These are phyloP conservation scores for Loriculus beryllinus DNA, from an alignment of 2,797 vertebrate species.

Conservation along the genomic window DNA sequence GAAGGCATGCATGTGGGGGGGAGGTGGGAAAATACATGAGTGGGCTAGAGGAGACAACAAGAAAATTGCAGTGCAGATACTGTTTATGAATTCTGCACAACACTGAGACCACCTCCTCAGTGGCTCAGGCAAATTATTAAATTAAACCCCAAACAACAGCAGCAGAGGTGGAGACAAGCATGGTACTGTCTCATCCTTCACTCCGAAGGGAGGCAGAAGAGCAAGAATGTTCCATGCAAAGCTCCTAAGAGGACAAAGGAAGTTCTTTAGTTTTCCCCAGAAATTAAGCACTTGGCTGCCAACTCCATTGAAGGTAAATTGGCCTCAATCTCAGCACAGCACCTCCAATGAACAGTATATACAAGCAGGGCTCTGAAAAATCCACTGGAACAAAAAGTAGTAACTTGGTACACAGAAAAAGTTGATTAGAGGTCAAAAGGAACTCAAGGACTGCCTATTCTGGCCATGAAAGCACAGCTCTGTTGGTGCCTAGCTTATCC, in stretches of 20 bases:
- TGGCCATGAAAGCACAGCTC: background rate
- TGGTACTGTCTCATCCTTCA: background rate
- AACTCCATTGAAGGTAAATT: background rate
- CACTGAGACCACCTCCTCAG: background rate
- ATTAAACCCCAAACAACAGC: background rate
- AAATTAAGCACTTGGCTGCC: background rate
- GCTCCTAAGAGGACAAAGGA: background rate
- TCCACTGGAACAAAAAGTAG: background rate
- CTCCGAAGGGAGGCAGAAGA: background rate
- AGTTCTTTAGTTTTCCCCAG: background rate
- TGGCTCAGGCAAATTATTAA: conserved; percentile 11
- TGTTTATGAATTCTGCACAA: conserved; percentile 18
- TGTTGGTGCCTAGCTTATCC: background rate
- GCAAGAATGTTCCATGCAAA: background rate
- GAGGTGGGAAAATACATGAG: background rate
- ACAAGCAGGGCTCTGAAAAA: background rate
- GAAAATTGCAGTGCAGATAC: conserved; percentile 38
- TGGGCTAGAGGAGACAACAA: background rate
- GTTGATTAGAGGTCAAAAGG: background rate
- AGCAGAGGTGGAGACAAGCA: background rate
- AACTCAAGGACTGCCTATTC: background rate
- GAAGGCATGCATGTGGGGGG: background rate
- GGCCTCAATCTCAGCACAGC: background rate
- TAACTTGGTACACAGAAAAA: background rate
- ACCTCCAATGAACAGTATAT: background rate